Percentiles rank a stretch among this genome's conserved stretches.
phyloP scores from a whole-genome alignment of 2,797 vertebrate species.

The Staurois parvus region DNA sequence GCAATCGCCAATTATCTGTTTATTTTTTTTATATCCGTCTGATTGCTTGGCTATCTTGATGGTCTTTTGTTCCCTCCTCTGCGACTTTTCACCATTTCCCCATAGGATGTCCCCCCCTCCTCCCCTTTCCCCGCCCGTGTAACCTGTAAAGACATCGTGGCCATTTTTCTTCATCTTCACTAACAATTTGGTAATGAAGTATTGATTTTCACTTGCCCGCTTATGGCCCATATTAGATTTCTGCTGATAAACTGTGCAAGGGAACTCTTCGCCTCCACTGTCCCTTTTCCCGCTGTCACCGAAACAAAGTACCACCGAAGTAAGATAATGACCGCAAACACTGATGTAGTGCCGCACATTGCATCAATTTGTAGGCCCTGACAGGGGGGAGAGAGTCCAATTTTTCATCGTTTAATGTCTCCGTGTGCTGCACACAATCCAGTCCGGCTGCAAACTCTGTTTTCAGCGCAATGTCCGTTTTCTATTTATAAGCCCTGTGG shows the following conservation, averaged over 20 bases:
- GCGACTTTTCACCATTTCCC: not conserved
- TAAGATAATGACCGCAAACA: constrained; percentile 94
- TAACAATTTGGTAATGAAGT: constrained; percentile 99
- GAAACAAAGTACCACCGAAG: constrained; percentile 97
- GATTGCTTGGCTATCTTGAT: too few relatives aligned
- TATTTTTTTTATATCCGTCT: not conserved
- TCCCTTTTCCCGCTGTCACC: constrained; percentile 87
- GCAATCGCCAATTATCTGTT: not conserved
- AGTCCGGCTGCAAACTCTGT: constrained; percentile 88
- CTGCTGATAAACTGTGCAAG: constrained; percentile 97
- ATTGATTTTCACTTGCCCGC: constrained; percentile 99
- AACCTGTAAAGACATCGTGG: constrained; percentile 87
- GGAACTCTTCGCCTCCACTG: constrained; percentile 84
- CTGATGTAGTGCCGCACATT: constrained; percentile 87
- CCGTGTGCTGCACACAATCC: constrained; percentile 87
- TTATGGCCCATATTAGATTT: constrained; percentile 99
- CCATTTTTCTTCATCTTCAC: constrained; percentile 96
- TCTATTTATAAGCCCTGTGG: constrained; percentile 95
- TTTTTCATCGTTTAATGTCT: constrained; percentile 93
- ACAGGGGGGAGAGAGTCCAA: constrained; percentile 86
- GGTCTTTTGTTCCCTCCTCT: not conserved
- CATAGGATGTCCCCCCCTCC: constrained; percentile 80
- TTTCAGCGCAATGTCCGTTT: constrained; percentile 88
- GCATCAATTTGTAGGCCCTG: constrained; percentile 96
- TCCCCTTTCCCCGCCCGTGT: constrained; percentile 85